Evolutionary conservation across 2,797 vertebrate genomes (phyloP), one percentile per base, ranked within the genome.

Genomic region (Cetoscarus ocellatus): DNA sequence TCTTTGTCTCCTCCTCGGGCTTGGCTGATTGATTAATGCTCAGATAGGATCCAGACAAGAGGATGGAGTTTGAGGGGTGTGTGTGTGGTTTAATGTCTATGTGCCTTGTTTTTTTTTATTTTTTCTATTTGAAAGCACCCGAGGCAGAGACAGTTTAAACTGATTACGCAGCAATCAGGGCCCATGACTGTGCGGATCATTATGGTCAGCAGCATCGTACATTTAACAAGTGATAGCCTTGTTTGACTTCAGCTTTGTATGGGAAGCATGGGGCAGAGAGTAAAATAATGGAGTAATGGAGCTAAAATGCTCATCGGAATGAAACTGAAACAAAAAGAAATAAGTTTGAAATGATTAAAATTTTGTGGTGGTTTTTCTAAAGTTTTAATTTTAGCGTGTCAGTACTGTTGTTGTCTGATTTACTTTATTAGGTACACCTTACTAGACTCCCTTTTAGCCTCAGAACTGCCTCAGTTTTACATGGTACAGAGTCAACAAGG

Each of bases 21-120:
- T 79, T 72, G 67, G 67, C 67, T 90, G 86, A 93, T 88, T 90
- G 90, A 93, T 92, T 85, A 83, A 88, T 84, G 73, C 77, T 73
- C 67, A 40, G 74, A 86, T 85, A 73, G 64, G 61, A 80, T 83
- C 74, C 75, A 92, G 86, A 86, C 73, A 53, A 63, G 71, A 55
- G 54, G 75, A 73, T 75, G 68, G 67, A 61, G 75, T 77, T 74
- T 61, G 76, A 71, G 48, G 54, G 70, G 44, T 47, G 52, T 58
- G 10, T 66, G 34, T 38, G 42, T 47, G 17, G 17, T 49, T 71
- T 7, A 17, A n/a, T 74, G 76, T 70, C 38, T 59, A 8, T 68
- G 66, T 58, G 61, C 18, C 48, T 67, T 27, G 42, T 54, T 80
- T 27, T 2, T n/a, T 27, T 27, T 27, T 27, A 27, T 27, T n/a